Conservation (phyloP, 2,888 invertebrate genomes). For the Rhyacophila evoluta region DNA sequence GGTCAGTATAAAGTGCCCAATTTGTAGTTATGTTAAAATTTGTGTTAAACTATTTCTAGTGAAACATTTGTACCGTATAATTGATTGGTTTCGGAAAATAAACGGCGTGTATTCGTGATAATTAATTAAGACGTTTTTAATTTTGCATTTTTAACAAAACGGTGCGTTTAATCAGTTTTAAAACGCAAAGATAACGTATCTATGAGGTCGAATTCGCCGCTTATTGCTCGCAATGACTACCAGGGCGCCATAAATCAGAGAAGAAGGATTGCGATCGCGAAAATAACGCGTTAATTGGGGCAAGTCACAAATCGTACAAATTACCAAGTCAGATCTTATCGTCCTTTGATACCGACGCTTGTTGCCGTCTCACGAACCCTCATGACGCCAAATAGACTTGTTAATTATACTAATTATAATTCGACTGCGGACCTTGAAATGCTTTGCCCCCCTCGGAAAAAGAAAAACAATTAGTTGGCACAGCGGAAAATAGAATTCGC, state of each 20-base stretch:
- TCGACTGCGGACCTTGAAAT: not conserved
- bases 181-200: too few species aligned
- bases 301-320: conserved; percentile 10
- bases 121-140: too few species aligned
- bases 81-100: too few species aligned
- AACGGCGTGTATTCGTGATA: too few species aligned
- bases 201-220: not conserved
- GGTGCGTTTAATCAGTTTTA: too few species aligned
- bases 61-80: too few species aligned
- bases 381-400: conserved; percentile 16
- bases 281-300: conserved; percentile 2
- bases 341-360: conserved; percentile 4
- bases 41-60: too few species aligned
- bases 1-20: too few species aligned
- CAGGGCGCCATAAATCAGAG: not conserved
- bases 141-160: too few species aligned
- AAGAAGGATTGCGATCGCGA: not conserved
- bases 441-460: not conserved
- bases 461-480: conserved; percentile 7
- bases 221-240: not conserved
- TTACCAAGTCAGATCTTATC: conserved; percentile 19
- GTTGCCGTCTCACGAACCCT: not conserved
- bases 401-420: conserved; percentile 22
- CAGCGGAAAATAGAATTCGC: not conserved
- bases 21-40: too few species aligned